phyloP scores from a whole-genome alignment of 2,888 invertebrate species.

The Didymodactylos carnosus region DNA sequence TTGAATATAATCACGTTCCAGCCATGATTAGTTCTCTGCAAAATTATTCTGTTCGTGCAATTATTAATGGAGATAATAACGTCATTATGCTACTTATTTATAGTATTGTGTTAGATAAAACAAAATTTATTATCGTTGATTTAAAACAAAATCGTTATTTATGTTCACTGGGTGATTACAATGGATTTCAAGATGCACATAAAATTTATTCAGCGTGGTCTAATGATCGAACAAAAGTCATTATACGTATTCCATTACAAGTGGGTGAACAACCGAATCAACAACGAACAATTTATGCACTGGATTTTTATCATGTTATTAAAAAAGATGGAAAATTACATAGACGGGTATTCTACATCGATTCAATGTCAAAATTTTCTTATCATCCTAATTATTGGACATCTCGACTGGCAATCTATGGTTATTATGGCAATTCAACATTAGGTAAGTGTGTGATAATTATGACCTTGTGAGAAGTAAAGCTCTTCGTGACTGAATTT shows the following conservation, averaged over 20 bases:
- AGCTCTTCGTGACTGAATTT: no score
- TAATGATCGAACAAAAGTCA: neutral
- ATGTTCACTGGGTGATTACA: neutral
- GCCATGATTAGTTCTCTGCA: conserved; percentile 29
- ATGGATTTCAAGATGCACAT: neutral
- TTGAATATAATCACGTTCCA: conserved; percentile 35
- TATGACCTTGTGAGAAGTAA: no score
- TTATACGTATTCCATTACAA: neutral
- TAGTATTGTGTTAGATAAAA: conserved; percentile 13
- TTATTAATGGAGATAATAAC: neutral
- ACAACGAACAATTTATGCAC: no score
- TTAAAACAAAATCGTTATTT: conserved; percentile 21
- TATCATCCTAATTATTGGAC: neutral
- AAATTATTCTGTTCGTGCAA: neutral
- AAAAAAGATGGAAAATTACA: neutral
- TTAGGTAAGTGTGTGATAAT: no score
- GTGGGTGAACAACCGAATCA: neutral
- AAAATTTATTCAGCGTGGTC: neutral
- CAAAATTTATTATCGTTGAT: conserved; percentile 31
- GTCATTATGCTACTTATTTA: neutral
- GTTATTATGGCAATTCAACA: no score
- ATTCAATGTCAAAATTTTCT: neutral
- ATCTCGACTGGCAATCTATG: neutral
- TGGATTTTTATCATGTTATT: neutral
- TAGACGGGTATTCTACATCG: neutral